Evolutionary conservation across 2,888 invertebrate species (phyloP).

Genomic region (Drosophila kuntzei): DNA sequence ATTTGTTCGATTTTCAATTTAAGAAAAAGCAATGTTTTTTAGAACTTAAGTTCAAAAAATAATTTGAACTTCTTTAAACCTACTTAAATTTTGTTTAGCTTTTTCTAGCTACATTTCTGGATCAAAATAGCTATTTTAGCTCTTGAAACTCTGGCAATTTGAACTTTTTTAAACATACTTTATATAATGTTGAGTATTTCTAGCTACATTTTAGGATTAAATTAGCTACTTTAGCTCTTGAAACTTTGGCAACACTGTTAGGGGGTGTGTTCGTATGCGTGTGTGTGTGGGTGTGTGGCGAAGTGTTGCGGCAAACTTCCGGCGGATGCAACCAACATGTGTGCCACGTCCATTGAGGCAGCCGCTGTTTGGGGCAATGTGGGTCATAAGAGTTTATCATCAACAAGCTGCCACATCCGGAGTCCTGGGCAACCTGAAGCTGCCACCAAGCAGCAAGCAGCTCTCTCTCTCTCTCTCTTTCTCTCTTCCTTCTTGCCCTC

Average conservation of each 20-base stretch:
- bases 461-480: neutral
- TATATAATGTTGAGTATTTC: too few species aligned
- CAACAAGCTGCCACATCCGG: slow-evolving; percentile 79
- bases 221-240: neutral
- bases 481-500: neutral
- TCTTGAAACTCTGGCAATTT: too few species aligned
- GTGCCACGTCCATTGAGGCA: slow-evolving; percentile 45
- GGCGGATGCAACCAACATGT: slow-evolving; percentile 72
- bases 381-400: slow-evolving; percentile 80
- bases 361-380: slow-evolving; percentile 46
- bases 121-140: too few species aligned
- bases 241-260: neutral
- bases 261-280: slow-evolving; percentile 11
- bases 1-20: too few species aligned
- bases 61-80: too few species aligned
- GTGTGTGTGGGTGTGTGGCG: slow-evolving; percentile 17
- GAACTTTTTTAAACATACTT: too few species aligned
- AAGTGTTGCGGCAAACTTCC: slow-evolving; percentile 75
- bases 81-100: too few species aligned
- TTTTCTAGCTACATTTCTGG: too few species aligned
- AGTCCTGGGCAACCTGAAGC: slow-evolving; percentile 67
- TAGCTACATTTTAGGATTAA: neutral
- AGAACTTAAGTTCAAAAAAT: too few species aligned
- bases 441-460: slow-evolving; percentile 21
- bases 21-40: too few species aligned